These are phyloP conservation scores for Hyperopisus bebe DNA, from an alignment of 2,113 vertebrate genomes.

Conservation along the genomic window DNA sequence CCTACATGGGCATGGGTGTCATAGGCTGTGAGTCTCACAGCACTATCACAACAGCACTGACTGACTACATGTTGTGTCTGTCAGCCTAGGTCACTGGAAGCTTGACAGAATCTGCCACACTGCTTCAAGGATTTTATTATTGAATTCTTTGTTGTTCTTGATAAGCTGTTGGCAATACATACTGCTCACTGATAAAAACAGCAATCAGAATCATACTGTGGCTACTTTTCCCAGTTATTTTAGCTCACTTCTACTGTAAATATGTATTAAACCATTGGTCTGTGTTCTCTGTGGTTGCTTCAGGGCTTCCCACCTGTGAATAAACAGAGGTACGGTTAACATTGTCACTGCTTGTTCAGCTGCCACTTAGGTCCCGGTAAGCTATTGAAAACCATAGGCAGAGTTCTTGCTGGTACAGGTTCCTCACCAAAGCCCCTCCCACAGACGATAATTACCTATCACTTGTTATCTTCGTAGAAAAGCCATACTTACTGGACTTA, in stretches of 20 bases:
- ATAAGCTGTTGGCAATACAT: background rate
- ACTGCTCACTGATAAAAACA: conserved; percentile 4
- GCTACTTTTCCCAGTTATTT: background rate
- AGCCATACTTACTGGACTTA: background rate
- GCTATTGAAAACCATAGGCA: background rate
- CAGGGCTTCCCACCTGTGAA: background rate
- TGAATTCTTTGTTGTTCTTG: background rate
- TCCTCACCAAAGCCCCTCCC: background rate
- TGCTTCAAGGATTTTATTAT: background rate
- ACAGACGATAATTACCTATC: background rate
- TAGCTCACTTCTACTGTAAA: background rate
- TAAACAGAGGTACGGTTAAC: background rate
- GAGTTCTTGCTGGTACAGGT: background rate
- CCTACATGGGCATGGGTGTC: background rate
- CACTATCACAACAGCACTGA: background rate
- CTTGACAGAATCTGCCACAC: background rate
- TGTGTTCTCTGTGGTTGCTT: background rate
- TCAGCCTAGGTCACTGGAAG: background rate
- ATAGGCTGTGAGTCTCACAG: background rate
- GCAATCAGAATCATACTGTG: background rate
- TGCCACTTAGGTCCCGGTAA: background rate
- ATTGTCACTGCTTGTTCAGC: background rate
- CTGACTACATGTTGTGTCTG: background rate
- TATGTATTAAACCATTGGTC: background rate
- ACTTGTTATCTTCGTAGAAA: background rate